Conservation (phyloP, 2,888 invertebrate species). For the Ochropleura plecta region DNA sequence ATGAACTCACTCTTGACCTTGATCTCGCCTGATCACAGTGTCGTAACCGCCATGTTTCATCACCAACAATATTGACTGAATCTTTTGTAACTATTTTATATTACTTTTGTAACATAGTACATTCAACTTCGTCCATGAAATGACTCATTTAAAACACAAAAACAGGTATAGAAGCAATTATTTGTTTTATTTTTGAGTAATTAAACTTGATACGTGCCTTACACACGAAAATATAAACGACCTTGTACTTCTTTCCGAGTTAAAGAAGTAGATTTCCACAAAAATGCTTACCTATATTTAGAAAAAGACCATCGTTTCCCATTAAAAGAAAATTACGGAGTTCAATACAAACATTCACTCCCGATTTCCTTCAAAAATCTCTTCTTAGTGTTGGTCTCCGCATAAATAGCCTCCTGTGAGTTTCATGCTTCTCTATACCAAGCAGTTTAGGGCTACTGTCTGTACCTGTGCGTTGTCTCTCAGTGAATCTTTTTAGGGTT, state of each 20-base stretch:
- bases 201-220: too few species aligned
- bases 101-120: background rate
- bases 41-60: background rate
- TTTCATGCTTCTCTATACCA: background rate
- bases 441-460: background rate
- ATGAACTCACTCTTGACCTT: too few species aligned
- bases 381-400: too few species aligned
- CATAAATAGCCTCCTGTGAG: background rate
- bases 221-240: background rate
- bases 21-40: too few species aligned
- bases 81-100: background rate
- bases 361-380: background rate
- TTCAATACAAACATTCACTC: background rate
- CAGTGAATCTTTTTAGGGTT: too few species aligned
- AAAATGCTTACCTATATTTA: background rate
- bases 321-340: background rate
- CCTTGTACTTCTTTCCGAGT: background rate
- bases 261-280: background rate
- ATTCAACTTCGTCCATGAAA: conserved; percentile 12
- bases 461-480: background rate
- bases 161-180: background rate
- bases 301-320: conserved; percentile 30
- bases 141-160: background rate
- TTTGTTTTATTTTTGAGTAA: background rate
- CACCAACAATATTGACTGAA: background rate